These are phyloP conservation scores for Leucophora obtusa DNA, from an alignment of 2,888 invertebrate species.

Conservation along the genomic window DNA sequence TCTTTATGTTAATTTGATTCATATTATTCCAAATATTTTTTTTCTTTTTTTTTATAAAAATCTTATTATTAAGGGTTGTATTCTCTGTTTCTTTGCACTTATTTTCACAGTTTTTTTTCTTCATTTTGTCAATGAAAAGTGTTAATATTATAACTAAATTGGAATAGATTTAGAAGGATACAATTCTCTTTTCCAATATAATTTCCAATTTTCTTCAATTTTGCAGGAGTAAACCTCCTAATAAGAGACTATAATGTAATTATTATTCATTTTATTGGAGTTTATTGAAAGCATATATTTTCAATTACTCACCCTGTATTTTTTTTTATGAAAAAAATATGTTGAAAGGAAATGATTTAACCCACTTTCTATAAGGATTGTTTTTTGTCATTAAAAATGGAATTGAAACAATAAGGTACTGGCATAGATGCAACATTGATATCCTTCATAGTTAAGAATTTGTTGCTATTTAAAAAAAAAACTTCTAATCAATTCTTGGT, in stretches of 20 bases:
- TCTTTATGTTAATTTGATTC: conserved; percentile 14
- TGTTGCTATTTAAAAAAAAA: background rate
- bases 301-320: conserved; percentile 63
- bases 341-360: conserved; percentile 47
- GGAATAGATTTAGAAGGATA: conserved; percentile 19
- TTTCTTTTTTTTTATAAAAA: conserved; percentile 7
- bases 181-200: conserved; percentile 34
- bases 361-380: conserved; percentile 51
- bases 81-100: conserved; percentile 11
- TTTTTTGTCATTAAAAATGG: conserved; percentile 12
- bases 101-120: background rate
- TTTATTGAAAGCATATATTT: conserved; percentile 56
- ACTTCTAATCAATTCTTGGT: background rate
- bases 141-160: conserved; percentile 48
- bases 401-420: conserved; percentile 22
- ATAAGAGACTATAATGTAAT: conserved; percentile 51
- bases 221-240: conserved; percentile 30
- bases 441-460: too few relatives aligned
- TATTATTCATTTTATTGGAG: conserved; percentile 36
- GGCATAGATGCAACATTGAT: too few relatives aligned
- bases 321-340: background rate
- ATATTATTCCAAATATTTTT: conserved; percentile 46
- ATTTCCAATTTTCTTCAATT: background rate
- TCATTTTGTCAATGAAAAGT: conserved; percentile 58
- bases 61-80: conserved; percentile 6